Evolutionary conservation across 2,888 invertebrate genomes (phyloP).

Genomic region (Venusia cambrica): DNA sequence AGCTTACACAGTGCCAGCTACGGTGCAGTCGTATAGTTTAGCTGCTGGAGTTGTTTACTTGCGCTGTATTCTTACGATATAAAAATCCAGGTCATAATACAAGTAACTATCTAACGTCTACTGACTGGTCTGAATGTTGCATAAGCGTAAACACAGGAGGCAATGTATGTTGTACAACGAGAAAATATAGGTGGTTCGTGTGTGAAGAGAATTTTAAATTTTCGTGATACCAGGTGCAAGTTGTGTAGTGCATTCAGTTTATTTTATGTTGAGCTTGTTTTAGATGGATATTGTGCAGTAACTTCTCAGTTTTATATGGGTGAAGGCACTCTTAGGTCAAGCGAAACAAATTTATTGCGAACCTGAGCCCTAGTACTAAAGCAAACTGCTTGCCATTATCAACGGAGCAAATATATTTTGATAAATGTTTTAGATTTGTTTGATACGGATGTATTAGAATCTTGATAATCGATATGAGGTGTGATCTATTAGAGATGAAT

Average conservation of each 20-base stretch:
- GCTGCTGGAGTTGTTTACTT: not conserved
- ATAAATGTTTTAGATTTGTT: no score
- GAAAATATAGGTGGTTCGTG: conserved; percentile 33
- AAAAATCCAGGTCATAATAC: no score
- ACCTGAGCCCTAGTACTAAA: no score
- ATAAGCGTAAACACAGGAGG: conserved; percentile 16
- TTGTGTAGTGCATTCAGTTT: conserved; percentile 24
- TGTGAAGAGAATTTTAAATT: conserved; percentile 39
- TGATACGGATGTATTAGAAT: no score
- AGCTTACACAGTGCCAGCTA: conserved; percentile 6
- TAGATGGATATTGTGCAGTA: conserved; percentile 20
- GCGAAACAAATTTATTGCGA: no score
- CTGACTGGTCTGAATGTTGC: no score
- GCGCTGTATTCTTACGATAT: no score
- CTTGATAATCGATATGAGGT: no score
- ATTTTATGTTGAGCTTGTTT: conserved; percentile 23
- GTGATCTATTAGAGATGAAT: no score
- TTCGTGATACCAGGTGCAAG: conserved; percentile 21
- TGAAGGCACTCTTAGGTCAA: conserved; percentile 4
- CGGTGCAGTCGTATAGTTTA: not conserved
- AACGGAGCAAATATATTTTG: no score
- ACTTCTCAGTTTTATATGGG: conserved; percentile 16
- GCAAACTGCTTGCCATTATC: no score
- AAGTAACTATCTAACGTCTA: no score
- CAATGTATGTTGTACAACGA: conserved; percentile 35